These are phyloP conservation scores for Aphrocallistes beatrix DNA, from an alignment of 37 sponge, comb jelly and placozoan genomes.

Conservation along the genomic window DNA sequence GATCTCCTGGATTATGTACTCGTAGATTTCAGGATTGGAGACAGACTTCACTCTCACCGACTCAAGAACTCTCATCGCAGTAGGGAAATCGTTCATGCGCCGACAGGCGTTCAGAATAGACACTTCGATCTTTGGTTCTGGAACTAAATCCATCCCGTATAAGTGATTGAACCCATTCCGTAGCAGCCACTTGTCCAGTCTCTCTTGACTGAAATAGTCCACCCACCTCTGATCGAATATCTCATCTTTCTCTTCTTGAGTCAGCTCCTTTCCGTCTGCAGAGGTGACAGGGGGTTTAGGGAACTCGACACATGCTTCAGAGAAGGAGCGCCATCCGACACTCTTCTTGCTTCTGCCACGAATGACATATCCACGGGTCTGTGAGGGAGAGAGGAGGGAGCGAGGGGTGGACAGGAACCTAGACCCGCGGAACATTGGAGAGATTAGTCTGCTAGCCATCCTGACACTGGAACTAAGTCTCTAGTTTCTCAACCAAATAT, in stretches of 20 bases:
- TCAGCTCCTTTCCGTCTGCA: neutral
- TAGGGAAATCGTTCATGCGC: slow-evolving; percentile 63
- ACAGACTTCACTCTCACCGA: slow-evolving; percentile 71
- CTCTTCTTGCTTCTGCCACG: neutral
- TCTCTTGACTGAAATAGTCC: slow-evolving; percentile 49
- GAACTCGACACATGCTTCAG: neutral
- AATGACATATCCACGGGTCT: neutral
- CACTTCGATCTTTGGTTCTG: slow-evolving; percentile 70
- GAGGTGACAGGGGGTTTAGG: neutral
- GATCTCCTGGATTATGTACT: slow-evolving; percentile 48
- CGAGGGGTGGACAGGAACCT: neutral
- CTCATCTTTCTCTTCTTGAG: slow-evolving; percentile 42
- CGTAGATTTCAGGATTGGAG: slow-evolving; percentile 55
- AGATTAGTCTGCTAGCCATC: neutral
- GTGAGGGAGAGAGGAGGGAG: neutral
- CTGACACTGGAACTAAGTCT: too few species aligned
- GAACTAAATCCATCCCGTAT: slow-evolving; percentile 81
- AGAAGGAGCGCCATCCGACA: neutral
- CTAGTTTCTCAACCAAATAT: too few species aligned
- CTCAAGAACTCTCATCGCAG: slow-evolving; percentile 77
- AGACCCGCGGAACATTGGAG: neutral
- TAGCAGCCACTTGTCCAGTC: slow-evolving; percentile 58
- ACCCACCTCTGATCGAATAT: slow-evolving; percentile 72
- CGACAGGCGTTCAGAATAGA: slow-evolving; percentile 71
- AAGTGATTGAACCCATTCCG: slow-evolving; percentile 67